These are phyloP conservation scores for Hyalella azteca DNA, from an alignment of 2,888 invertebrate genomes.

Conservation along the genomic window DNA sequence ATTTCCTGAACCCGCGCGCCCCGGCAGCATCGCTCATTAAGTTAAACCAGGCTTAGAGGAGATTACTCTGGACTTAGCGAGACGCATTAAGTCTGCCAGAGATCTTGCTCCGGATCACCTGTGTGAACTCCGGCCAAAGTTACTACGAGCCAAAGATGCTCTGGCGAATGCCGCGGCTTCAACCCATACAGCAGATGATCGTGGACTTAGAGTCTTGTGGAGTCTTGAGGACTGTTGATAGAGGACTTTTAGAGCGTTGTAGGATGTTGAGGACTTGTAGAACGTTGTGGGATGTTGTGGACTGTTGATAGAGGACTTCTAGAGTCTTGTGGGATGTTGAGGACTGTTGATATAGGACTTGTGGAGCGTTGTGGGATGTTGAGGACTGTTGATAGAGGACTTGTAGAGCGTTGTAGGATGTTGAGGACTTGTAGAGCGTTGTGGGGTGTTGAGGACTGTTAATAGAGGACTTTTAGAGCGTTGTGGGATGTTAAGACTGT, in stretches of 20 bases:
- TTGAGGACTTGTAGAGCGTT: not conserved
- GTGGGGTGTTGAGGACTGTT: no score
- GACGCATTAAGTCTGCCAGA: constrained; percentile 25
- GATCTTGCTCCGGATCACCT: constrained; percentile 15
- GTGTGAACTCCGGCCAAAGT: not conserved
- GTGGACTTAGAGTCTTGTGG: not conserved
- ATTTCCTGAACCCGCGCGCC: not conserved
- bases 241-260: not conserved
- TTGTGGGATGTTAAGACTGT: no score
- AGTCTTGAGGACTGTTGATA: not conserved
- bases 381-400: no score
- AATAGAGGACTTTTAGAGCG: no score
- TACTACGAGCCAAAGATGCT: not conserved
- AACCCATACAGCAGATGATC: no score
- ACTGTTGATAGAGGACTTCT: no score
- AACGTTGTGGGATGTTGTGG: not conserved
- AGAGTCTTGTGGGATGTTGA: not conserved
- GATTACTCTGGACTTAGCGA: constrained; percentile 8
- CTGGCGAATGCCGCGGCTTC: not conserved
- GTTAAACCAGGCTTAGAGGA: constrained; percentile 33
- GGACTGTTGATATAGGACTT: not conserved
- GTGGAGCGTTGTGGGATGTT: not conserved
- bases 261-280: not conserved
- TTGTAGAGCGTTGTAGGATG: no score
- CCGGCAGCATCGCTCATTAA: constrained; percentile 21